These are phyloP conservation scores for Ibidorhyncha struthersii DNA, from an alignment of 2,113 vertebrate genomes.

Conservation along the genomic window DNA sequence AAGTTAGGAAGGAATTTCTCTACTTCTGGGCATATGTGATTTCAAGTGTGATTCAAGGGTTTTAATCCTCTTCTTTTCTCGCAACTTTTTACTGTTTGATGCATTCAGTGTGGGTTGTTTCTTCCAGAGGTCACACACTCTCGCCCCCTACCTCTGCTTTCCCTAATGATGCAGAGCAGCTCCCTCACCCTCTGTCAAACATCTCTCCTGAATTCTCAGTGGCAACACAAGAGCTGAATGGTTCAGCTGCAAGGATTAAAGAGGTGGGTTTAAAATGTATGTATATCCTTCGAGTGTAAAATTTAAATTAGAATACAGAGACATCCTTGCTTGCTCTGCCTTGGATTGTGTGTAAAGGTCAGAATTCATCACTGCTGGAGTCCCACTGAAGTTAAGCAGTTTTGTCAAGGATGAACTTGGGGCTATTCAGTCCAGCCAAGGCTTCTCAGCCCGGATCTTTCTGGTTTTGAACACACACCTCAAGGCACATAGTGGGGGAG, in stretches of 20 bases:
- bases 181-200: neutral
- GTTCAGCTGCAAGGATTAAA: slow-evolving; percentile 30
- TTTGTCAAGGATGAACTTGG: neutral
- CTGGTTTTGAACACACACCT: neutral
- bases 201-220: neutral
- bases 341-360: neutral
- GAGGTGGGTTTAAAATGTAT: neutral
- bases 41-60: slow-evolving; percentile 1
- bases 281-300: neutral
- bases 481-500: neutral
- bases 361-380: neutral
- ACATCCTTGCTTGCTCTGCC: neutral
- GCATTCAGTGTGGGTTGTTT: neutral
- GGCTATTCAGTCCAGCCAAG: neutral
- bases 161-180: neutral
- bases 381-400: neutral
- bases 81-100: slow-evolving; percentile 21
- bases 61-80: slow-evolving; percentile 24
- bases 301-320: slow-evolving; percentile 30
- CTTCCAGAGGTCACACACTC: slow-evolving; percentile 1
- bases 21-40: neutral
- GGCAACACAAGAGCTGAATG: slow-evolving; percentile 1
- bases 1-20: slow-evolving; percentile 27
- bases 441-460: neutral
- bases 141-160: neutral